Evolutionary conservation across 2,888 invertebrate genomes (phyloP), one percentile per base, ranked within the genome.

Genomic region (Geotrupes spiniger): DNA sequence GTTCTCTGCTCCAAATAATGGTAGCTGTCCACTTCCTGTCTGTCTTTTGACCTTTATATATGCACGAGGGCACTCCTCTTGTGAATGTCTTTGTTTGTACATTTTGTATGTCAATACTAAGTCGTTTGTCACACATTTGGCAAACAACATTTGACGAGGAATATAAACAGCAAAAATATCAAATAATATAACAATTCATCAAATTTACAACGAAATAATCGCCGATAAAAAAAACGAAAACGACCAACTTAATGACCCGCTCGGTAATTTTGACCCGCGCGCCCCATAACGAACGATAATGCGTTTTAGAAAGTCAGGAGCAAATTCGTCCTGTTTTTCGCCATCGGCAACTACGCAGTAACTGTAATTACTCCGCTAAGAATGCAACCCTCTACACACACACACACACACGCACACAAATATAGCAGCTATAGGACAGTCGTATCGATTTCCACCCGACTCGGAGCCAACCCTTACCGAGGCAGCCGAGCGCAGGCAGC

Each of bases 351-450:
- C 61, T 60, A 61, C 59, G 60, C 60, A 58, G 61, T 58, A 54
- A 53, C 52, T 52, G 58, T 62, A 62, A 63, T 63, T 62, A 62
- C 60, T 52, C 53, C 52, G 54, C 56, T 57, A 63, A 62, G 61
- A 61, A 61, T 58, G 59, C 56, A 58, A 56, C 56, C 57, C 56
- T 46, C 53, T 54, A n/a, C n/a, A n/a, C n/a, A n/a, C n/a, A n/a
- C n/a, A n/a, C n/a, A n/a, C n/a, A n/a, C n/a, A n/a, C n/a, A n/a
- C 53, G 43, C 39, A 52, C 51, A 46, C 50, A 55, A 56, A 46
- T 59, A 51, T 21, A 42, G 21, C 50, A 55, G 54, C 47, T 59
- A 51, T 21, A 42, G 21, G 38, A 31, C 12, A 12, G 28, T 31
- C 26, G 25, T 40, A 46, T 46, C 40, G 46, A 46, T 46, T 36